These are phyloP conservation scores for Subacronicta megacephala DNA, from an alignment of 2,888 invertebrate species.

Conservation along the genomic window DNA sequence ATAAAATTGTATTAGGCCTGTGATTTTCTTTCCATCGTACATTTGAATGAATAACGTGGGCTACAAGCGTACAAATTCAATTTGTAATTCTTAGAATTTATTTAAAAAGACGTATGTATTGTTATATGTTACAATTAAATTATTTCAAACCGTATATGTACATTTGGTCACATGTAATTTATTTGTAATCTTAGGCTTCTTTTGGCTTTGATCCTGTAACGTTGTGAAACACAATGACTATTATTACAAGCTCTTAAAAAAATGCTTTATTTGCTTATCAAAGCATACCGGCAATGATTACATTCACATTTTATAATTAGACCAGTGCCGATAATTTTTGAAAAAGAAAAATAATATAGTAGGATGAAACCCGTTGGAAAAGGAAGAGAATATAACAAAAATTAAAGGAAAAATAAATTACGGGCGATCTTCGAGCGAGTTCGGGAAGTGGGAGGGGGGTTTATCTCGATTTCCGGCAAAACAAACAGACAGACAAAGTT, in stretches of 20 bases:
- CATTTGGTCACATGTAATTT: background rate
- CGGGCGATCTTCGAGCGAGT: too few relatives aligned
- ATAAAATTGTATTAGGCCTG: background rate
- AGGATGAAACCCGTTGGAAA: too few relatives aligned
- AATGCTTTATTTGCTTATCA: slow-evolving; percentile 44
- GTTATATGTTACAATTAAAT: too few relatives aligned
- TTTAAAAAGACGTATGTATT: background rate
- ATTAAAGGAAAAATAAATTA: too few relatives aligned
- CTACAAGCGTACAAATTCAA: background rate
- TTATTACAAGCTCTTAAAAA: slow-evolving; percentile 17
- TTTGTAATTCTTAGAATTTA: background rate
- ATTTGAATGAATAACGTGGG: background rate
- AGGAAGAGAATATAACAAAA: too few relatives aligned
- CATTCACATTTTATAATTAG: slow-evolving; percentile 37
- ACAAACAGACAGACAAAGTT: too few relatives aligned
- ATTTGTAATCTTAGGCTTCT: background rate
- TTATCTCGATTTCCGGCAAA: too few relatives aligned
- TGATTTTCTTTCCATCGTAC: background rate
- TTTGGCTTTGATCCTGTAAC: slow-evolving; percentile 2
- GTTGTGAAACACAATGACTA: slow-evolving; percentile 8
- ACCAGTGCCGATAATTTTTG: too few relatives aligned
- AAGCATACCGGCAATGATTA: slow-evolving; percentile 11
- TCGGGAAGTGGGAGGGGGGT: too few relatives aligned
- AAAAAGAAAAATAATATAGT: too few relatives aligned
- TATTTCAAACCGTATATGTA: too few relatives aligned